Evolutionary conservation across 2,797 vertebrate genomes (phyloP).

Genomic region (Crenuchus spilurus): DNA sequence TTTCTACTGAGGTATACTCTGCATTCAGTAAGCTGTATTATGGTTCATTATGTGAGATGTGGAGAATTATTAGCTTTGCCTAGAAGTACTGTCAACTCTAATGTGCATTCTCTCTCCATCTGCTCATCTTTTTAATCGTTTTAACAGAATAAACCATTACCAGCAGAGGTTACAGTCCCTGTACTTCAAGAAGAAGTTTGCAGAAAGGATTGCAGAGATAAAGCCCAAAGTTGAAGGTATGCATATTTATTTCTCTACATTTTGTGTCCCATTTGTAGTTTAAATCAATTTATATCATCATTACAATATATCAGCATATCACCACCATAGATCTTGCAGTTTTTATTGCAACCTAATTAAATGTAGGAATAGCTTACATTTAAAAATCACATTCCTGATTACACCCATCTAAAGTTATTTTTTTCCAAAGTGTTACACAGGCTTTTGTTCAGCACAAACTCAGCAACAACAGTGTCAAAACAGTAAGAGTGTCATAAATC

Average conservation of each 20-base stretch:
- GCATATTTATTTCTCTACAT: not conserved
- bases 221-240: conserved; percentile 93
- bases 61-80: not conserved
- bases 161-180: conserved; percentile 91
- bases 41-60: not conserved
- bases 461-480: too few relatives aligned
- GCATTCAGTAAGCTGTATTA: not conserved
- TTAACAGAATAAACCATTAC: conserved; percentile 89
- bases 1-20: not conserved
- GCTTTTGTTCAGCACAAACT: too few relatives aligned
- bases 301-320: too few relatives aligned
- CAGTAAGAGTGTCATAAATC: too few relatives aligned
- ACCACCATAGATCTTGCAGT: too few relatives aligned
- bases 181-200: conserved; percentile 97
- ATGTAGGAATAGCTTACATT: too few relatives aligned
- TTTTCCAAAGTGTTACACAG: too few relatives aligned
- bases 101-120: not conserved
- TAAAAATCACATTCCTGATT: too few relatives aligned
- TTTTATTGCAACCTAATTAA: too few relatives aligned
- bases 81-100: not conserved
- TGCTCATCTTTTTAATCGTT: not conserved
- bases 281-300: too few relatives aligned
- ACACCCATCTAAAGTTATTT: too few relatives aligned
- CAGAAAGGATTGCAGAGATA: conserved; percentile 89
- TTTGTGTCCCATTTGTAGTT: too few relatives aligned